Evolutionary conservation across 2,113 vertebrate species (phyloP).

Genomic region (Pedetes capensis): DNA sequence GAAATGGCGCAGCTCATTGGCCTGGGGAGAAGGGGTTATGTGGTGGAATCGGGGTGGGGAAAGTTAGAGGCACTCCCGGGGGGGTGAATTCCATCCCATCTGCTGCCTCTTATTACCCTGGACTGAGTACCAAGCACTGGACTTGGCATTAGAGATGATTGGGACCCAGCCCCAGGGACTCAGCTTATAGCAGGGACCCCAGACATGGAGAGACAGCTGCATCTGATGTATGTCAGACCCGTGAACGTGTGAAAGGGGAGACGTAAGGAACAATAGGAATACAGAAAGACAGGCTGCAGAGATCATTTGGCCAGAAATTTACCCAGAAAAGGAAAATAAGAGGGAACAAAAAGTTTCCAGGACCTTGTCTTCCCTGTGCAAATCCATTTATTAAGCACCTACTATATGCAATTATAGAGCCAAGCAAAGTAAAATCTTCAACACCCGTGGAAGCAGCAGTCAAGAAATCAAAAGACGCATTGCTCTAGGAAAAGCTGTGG

Average conservation of each 20-base stretch:
- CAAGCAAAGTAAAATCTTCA: too few species aligned
- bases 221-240: fast-evolving
- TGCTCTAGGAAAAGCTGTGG: too few species aligned
- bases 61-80: background rate
- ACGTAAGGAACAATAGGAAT: background rate
- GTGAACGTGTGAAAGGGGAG: fast-evolving
- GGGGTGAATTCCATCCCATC: too few species aligned
- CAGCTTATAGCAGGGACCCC: background rate
- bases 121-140: background rate
- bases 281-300: background rate
- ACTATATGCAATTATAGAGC: too few species aligned
- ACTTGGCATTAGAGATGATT: background rate
- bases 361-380: background rate
- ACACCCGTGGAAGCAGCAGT: too few species aligned
- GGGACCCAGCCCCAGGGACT: background rate
- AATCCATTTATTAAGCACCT: background rate
- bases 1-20: background rate
- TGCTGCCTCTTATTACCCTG: background rate
- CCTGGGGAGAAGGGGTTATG: background rate
- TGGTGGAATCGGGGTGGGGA: fast-evolving
- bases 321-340: background rate
- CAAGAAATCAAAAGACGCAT: too few species aligned
- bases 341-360: background rate
- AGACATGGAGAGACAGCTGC: background rate
- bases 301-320: background rate